These are phyloP conservation scores for Herpetotheres cachinnans DNA, from an alignment of 2,113 vertebrate genomes.

Conservation along the genomic window DNA sequence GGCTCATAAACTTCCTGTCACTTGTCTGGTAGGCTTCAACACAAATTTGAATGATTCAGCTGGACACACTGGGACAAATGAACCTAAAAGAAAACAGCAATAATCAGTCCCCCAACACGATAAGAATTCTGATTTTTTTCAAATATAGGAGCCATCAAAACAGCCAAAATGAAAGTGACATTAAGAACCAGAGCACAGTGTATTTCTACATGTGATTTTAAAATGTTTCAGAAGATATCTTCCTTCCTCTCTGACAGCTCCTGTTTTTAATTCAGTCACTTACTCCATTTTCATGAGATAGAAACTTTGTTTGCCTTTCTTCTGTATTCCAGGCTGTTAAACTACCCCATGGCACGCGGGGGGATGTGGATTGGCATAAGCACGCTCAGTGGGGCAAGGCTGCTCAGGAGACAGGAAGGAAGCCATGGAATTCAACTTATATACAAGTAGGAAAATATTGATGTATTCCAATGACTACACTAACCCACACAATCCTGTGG, in stretches of 20 bases:
- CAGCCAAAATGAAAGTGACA: not conserved
- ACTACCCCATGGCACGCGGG: not conserved
- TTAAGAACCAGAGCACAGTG: not conserved
- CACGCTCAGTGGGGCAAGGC: not conserved
- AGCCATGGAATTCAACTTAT: not conserved
- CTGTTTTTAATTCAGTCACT: not conserved
- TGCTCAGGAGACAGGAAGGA: not conserved
- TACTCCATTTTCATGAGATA: not conserved
- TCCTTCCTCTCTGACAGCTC: not conserved
- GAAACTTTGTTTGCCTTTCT: not conserved
- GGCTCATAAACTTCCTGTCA: not conserved
- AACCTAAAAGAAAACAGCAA: constrained; percentile 14
- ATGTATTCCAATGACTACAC: not conserved
- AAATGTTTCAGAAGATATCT: not conserved
- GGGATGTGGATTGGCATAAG: not conserved
- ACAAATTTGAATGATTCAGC: constrained; percentile 35
- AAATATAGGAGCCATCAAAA: not conserved
- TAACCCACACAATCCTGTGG: not conserved
- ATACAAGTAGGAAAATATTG: not conserved
- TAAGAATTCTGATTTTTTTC: not conserved
- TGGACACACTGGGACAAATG: not conserved
- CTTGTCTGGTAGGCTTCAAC: not conserved
- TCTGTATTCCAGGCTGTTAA: not conserved
- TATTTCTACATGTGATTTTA: not conserved
- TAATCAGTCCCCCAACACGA: not conserved